Base-by-base conservation (phyloP, 2,888 invertebrate species). In the Cancer borealis region DNA sequence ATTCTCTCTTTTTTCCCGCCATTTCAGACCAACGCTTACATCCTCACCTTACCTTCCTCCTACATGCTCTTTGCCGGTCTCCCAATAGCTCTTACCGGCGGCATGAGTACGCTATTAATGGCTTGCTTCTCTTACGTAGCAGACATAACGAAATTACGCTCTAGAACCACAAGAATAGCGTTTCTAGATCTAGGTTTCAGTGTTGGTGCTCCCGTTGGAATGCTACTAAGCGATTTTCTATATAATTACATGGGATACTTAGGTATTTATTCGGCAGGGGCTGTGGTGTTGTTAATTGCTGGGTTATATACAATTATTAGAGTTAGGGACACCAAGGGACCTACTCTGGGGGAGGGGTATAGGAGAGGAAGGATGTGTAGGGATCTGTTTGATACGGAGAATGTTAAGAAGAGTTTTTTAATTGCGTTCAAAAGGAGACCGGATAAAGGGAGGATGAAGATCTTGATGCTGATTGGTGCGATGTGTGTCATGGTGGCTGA, bases 161-260 rank as follows among this genome's bases (percentile, higher is more conserved):
- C 94, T 3, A 73, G 95, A 49, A 95, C 95, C 2, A 94, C 87
- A n/a, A 92, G 95, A n/a, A 94, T 95, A 73, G 95, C 95, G 3
- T 84, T 94, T 10, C 2, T 95, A 30, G 95, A 95, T 49, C 73
- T 94, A 0, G 49, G 60, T 1, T 84, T 94, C 12, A 60, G 84
- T 6, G 30, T 94, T 5, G 94, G 93, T 0, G 14, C 79, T 6
- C 95, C 93, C 26, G 2, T 95, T 26, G 95, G 95, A 0, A 54
- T 95, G 17, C 47, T 93, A 3, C 54, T 94, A 39, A 91, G 95
- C 90, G 90, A 93, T 26, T 21, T 92, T 12, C 88, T 93, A 14
- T 95, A n/a, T 54, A 89, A 88, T 39, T 30, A 87, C 17, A 30
- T 94, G 30, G 93, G 92, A 5, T 95, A 95, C 60, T 17, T 91